Evolutionary conservation across 2,113 vertebrate genomes (phyloP), one percentile per base, ranked within the genome.

Genomic region (Syngnathus typhle): DNA sequence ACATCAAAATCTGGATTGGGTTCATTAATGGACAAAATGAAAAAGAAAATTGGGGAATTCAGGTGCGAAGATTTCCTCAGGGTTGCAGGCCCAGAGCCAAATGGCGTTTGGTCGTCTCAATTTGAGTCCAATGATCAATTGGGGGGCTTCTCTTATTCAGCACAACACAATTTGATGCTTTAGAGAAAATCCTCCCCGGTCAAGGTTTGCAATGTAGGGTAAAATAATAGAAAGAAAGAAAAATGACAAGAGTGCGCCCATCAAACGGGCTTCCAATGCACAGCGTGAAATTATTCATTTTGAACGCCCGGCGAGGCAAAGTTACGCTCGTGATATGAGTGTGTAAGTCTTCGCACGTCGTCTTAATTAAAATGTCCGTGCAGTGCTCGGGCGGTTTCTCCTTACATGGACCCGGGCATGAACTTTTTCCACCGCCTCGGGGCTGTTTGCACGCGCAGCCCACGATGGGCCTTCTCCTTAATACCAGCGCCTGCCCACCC

Each of bases 351-450:
- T 56, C 18, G 77, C 87, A 88, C 84, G 77, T 87, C 86, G 81
- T 77, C 77, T 85, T 90, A 83, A 91, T 92, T 89, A 89, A 58
- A 90, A 81, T 77, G 86, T 87, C 84, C 86, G 86, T 86, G 88
- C 85, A 87, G 77, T 81, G 81, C 85, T 66, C 62, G 43, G 65
- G 67, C 74, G 84, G 86, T 89, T 91, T 92, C 87, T 88, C 79
- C 75, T 89, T 91, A 91, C 89, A 77, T 77, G 89, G 93, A 93
- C 92, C 91, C 85, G 83, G 85, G 88, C 88, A 91, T 93, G 94
- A 95, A 94, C 93, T 82, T 90, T 90, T 89, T 87, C 85, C 89
- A 85, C 82, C 85, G 91, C 93, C 91, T 63, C 64, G 61, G 69
- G 88, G 92, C 84, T 93, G 80, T 94, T 93, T 90, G 91, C 88